Conservation (phyloP, 37 sponge, comb jelly and placozoan genomes). For the Theonella swinhoei region DNA sequence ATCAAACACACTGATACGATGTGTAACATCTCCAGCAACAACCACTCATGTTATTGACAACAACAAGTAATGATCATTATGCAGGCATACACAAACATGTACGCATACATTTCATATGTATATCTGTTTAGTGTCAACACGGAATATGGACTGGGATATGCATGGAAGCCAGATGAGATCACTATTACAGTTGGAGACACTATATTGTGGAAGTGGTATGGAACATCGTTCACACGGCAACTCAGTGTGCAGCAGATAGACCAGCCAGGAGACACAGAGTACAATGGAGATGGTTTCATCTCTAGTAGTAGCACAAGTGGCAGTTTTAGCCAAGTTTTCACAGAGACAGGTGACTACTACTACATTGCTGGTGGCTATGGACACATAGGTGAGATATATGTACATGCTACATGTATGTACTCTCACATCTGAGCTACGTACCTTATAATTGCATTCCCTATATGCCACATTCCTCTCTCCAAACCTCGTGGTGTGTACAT, state of each 20-base stretch:
- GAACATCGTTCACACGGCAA: slow-evolving; percentile 53
- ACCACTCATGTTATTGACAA: slow-evolving; percentile 55
- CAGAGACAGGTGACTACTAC: slow-evolving; percentile 63
- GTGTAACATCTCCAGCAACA: slow-evolving; percentile 40
- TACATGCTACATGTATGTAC: background rate
- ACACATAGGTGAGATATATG: slow-evolving; percentile 58
- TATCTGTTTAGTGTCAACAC: too few relatives aligned
- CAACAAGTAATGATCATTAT: slow-evolving; percentile 68
- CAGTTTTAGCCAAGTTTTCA: slow-evolving; percentile 65
- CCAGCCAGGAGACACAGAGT: slow-evolving; percentile 22
- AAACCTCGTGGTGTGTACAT: background rate
- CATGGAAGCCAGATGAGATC: slow-evolving; percentile 56
- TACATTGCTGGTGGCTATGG: slow-evolving; percentile 74
- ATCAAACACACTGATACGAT: slow-evolving; percentile 32
- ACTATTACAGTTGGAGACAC: slow-evolving; percentile 69
- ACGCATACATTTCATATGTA: too few relatives aligned
- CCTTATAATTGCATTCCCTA: background rate
- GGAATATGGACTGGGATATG: slow-evolving; percentile 77
- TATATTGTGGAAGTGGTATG: slow-evolving; percentile 77
- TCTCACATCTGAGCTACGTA: background rate
- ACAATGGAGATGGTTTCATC: slow-evolving; percentile 57
- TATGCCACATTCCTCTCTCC: background rate
- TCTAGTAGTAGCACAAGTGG: slow-evolving; percentile 48
- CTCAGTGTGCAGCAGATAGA: slow-evolving; percentile 59
- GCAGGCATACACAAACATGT: too few relatives aligned